Base-by-base conservation (phyloP, 2,797 vertebrate genomes). In the Enteromius mattozi region DNA sequence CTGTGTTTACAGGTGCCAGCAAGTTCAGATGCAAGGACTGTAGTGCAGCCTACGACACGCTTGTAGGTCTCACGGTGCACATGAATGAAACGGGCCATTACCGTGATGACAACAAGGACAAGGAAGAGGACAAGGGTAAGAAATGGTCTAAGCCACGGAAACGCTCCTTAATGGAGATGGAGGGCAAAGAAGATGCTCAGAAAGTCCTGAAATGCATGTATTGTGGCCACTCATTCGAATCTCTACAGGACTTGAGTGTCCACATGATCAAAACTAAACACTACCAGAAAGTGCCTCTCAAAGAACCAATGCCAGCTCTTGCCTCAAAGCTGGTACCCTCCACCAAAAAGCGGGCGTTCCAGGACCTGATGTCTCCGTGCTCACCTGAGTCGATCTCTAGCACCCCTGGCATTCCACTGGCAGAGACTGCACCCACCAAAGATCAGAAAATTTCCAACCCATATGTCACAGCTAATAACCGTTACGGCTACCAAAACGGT, bases 271-370 rank as follows among this genome's bases (percentile, higher is more conserved):
- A 99, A 97, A 99, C 98, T 85, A 99, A 99, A 96, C 98, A 99
- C 96, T 99, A 99, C 97, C 98, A 99, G 96, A 99, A 99, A 97
- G 98, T 99, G 97, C 98, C 98, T 98, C 97, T 99, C 90, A 99
- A 99, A 96, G 98, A 99, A 93, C 98, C 98, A 70, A 97, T 99
- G 94, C 96, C 98, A 87, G 96, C 97, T 88, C 96, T 99, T 89
- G 93, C 97, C 87, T 94, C 95, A 59, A 99, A 98, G 90, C 94
- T 99, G 93, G 95, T 99, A 84, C 97, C 97, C 86, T 96, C 98
- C 87, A 97, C 96, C 93, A 99, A 98, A 95, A 99, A 98, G 91
- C 95, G 98, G 92, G 95, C 94, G 66, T 97, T 97, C 91, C 97
- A 97, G 92, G 98, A 99, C 87, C 93, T 98, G 88, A 94, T 95